Evolutionary conservation across 2,888 invertebrate species (phyloP).

Genomic region (Steinernema scapterisci): DNA sequence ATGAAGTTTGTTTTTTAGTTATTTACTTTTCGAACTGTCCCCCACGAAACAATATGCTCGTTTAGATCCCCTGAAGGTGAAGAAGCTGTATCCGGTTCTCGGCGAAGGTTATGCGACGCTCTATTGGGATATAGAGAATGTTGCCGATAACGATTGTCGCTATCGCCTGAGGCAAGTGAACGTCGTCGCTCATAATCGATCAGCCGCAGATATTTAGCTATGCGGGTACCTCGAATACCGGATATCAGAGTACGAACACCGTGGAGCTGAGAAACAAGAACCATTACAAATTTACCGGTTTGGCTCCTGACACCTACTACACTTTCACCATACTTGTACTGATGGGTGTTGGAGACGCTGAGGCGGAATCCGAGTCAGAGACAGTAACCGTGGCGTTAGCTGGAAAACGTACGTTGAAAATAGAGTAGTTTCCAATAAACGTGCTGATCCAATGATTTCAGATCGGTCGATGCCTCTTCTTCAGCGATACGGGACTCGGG

Average conservation of each 20-base stretch:
- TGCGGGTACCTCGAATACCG: slow-evolving; percentile 46
- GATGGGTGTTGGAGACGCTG: slow-evolving; percentile 57
- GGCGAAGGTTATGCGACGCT: slow-evolving; percentile 62
- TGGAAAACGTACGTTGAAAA: slow-evolving; percentile 38
- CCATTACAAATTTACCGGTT: slow-evolving; percentile 55
- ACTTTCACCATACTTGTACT: slow-evolving; percentile 66
- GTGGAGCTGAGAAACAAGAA: slow-evolving; percentile 57
- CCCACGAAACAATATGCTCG: neutral
- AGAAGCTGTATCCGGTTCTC: slow-evolving; percentile 59
- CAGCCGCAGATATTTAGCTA: slow-evolving; percentile 43
- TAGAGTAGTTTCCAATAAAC: neutral
- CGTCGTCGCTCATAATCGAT: neutral
- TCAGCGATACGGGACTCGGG: slow-evolving; percentile 60
- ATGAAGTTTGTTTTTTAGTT: too few relatives aligned
- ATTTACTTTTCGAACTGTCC: too few relatives aligned
- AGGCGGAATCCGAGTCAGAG: slow-evolving; percentile 63
- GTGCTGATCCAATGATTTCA: slow-evolving; percentile 9
- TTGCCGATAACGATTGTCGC: slow-evolving; percentile 62
- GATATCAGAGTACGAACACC: slow-evolving; percentile 43
- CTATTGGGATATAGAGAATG: slow-evolving; percentile 65
- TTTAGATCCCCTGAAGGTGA: slow-evolving; percentile 65
- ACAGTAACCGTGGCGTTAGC: slow-evolving; percentile 62
- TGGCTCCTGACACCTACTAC: slow-evolving; percentile 62
- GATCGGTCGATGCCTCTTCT: slow-evolving; percentile 50
- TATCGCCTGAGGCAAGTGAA: slow-evolving; percentile 56